phyloP scores from a whole-genome alignment of 2,797 vertebrate genomes.

The Myripristis murdjan region DNA sequence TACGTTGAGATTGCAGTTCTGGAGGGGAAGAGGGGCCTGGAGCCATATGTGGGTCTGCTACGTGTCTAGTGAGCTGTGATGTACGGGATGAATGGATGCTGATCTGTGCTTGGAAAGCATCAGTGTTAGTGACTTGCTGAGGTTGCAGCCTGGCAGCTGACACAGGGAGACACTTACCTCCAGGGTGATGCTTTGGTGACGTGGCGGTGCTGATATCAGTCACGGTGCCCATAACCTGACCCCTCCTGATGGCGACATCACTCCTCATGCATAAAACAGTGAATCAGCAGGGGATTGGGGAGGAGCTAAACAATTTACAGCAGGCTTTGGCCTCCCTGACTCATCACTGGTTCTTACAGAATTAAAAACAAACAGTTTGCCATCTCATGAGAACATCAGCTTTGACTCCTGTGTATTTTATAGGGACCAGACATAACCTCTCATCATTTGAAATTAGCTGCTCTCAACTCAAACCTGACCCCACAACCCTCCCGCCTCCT shows the following conservation, averaged over 20 bases:
- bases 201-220: conserved; percentile 8
- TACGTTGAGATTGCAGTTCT: conserved; percentile 74
- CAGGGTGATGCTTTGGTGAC: conserved; percentile 26
- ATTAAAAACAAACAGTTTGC: conserved; percentile 3
- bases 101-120: conserved; percentile 73
- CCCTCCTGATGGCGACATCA: conserved; percentile 10
- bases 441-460: conserved; percentile 41
- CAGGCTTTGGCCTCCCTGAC: conserved; percentile 10
- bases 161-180: conserved; percentile 51
- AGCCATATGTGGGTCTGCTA: conserved; percentile 68
- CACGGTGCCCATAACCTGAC: conserved; percentile 1
- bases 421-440: not conserved
- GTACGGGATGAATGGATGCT: conserved; percentile 63
- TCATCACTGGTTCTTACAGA: conserved; percentile 15
- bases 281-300: conserved; percentile 31
- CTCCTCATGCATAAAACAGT: conserved; percentile 17
- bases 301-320: not conserved
- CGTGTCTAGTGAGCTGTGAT: conserved; percentile 70
- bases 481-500: conserved; percentile 30
- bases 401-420: conserved; percentile 7
- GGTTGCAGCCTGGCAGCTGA: conserved; percentile 46
- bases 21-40: conserved; percentile 52
- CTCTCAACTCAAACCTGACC: conserved; percentile 48
- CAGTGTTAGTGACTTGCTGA: conserved; percentile 38
- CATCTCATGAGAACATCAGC: conserved; percentile 18